A percentile compares a stretch with the other conserved stretches of the same genome.
These are phyloP conservation scores for Semnopithecus entellus DNA, from an alignment of 2,113 vertebrate genomes.

Conservation along the genomic window DNA sequence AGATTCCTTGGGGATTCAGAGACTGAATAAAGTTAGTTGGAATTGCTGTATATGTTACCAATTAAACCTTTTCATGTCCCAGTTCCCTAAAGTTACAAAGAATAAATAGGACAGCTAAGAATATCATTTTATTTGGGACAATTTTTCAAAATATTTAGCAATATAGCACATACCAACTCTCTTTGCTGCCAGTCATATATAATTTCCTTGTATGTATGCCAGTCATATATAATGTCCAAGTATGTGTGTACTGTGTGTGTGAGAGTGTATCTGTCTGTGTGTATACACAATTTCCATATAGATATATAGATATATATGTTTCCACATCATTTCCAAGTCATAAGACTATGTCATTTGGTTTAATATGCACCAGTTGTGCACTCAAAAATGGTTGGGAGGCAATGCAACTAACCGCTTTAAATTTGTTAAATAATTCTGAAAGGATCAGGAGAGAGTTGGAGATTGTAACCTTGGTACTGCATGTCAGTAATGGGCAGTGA, in stretches of 20 bases:
- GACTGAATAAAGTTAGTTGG: background rate
- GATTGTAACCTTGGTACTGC: fast-evolving
- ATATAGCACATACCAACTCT: background rate
- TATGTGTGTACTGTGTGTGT: background rate
- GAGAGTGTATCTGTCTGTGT: background rate
- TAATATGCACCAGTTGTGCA: background rate
- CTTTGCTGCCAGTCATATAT: background rate
- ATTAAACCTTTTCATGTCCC: background rate
- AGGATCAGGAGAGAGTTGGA: background rate
- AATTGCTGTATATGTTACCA: background rate
- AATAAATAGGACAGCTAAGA: conserved; percentile 10
- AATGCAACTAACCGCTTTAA: background rate
- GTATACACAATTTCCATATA: background rate
- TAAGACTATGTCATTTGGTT: background rate
- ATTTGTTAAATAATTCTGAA: background rate
- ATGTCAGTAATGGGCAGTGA: too few relatives aligned
- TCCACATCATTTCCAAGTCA: background rate
- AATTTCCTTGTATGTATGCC: background rate
- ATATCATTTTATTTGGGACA: background rate
- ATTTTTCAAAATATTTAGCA: background rate
- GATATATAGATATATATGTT: background rate
- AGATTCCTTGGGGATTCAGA: background rate
- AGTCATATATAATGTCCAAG: background rate
- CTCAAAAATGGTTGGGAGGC: background rate
- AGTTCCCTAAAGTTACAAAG: conserved; percentile 10